Percentiles rank a stretch among this genome's conserved stretches.
phyloP scores from a whole-genome alignment of 2,888 invertebrate species.

The Apodemia mormo region DNA sequence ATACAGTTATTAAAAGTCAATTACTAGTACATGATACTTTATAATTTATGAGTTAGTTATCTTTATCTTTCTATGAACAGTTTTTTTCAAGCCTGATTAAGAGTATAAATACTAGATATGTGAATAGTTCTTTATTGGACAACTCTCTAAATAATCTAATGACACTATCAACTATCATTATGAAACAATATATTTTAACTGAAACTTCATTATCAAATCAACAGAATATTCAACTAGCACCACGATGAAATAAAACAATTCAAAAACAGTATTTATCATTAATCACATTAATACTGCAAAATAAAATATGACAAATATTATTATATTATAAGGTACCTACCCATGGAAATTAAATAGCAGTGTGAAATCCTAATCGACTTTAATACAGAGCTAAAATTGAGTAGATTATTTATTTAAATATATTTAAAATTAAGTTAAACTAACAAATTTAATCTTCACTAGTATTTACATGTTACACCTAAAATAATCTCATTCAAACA shows the following conservation, averaged over 20 bases:
- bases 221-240: constrained; percentile 16
- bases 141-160: background rate
- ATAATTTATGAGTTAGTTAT: too few species aligned
- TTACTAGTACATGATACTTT: too few species aligned
- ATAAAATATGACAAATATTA: constrained; percentile 6
- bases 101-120: too few species aligned
- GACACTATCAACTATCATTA: background rate
- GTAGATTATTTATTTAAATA: constrained; percentile 16
- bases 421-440: constrained; percentile 17
- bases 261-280: constrained; percentile 3
- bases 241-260: constrained; percentile 15
- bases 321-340: constrained; percentile 1
- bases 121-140: background rate
- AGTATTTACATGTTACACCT: constrained; percentile 68
- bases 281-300: constrained; percentile 17
- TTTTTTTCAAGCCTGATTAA: too few species aligned
- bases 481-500: constrained; percentile 75
- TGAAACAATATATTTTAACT: background rate
- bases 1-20: too few species aligned
- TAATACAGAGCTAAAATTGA: constrained; percentile 8
- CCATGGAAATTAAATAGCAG: constrained; percentile 11
- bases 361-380: constrained; percentile 8
- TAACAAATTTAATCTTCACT: constrained; percentile 9
- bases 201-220: background rate
- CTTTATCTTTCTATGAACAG: too few species aligned